Conservation (phyloP, 2,888 invertebrate genomes). For the Melipona beecheii region DNA sequence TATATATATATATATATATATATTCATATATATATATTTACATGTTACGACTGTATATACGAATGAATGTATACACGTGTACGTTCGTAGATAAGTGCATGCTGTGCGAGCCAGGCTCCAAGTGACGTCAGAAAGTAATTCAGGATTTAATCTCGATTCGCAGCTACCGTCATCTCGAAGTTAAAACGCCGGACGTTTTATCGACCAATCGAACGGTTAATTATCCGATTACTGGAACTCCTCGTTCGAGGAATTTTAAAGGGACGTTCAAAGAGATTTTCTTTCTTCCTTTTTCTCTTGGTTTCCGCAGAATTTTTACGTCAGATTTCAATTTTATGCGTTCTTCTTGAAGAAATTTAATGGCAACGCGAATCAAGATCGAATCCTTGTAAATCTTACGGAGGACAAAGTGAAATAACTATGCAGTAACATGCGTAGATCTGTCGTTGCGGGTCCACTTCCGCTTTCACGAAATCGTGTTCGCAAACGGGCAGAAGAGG, state of each 20-base stretch:
- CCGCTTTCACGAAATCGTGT: constrained; percentile 54
- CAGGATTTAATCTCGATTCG: constrained; percentile 61
- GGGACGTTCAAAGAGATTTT: not conserved
- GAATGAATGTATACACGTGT: constrained; percentile 36
- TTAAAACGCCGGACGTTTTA: not conserved
- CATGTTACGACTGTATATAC: constrained; percentile 20
- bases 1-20: constrained; percentile 14
- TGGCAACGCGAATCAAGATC: constrained; percentile 32
- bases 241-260: not conserved
- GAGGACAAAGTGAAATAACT: constrained; percentile 60
- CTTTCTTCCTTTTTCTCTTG: too few relatives aligned
- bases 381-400: constrained; percentile 55
- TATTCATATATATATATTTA: constrained; percentile 6
- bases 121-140: constrained; percentile 68
- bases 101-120: constrained; percentile 74
- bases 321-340: not conserved
- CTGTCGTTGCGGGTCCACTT: constrained; percentile 60
- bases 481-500: constrained; percentile 5
- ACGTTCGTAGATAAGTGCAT: constrained; percentile 64
- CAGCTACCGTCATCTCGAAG: not conserved
- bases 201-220: constrained; percentile 30
- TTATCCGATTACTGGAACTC: not conserved
- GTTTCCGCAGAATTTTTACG: too few relatives aligned
- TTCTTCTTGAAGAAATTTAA: not conserved
- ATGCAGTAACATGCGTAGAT: constrained; percentile 68